Evolutionary conservation across 2,888 invertebrate genomes (phyloP), one percentile per base, ranked within the genome.

Genomic region (Scaptomyza flava): DNA sequence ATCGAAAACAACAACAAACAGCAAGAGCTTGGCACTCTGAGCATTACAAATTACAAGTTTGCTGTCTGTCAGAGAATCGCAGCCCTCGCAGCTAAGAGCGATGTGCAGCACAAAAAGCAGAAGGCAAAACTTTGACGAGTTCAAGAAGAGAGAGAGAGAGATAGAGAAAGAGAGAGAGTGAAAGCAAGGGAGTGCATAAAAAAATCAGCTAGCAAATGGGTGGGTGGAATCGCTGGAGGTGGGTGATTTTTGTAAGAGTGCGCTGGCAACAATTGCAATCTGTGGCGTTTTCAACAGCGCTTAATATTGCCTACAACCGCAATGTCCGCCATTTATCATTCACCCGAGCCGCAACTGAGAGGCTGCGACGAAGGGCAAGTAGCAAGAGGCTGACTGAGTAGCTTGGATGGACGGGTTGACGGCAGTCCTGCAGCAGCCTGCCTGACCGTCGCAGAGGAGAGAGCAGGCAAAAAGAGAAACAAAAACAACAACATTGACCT

Each of bases 281-380:
- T 82, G 82, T 79, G 82, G 79, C 77, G 71, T 72, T 82, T 82
- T 81, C 80, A 84, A 80, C 85, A 80, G 63, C 82, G 82, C 82
- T 85, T 81, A 81, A 81, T 79, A 80, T 80, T 82, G 82, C 76
- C 83, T 81, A 77, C 83, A 81, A 85, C 77, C 83, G 79, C 83
- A 85, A 79, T 81, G 81, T 83, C 83, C 79, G 79, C 86, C 83
- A 83, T 86, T 83, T 83, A 83, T 85, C 83, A 83, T 83, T 79
- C 69, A 79, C 69, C 47, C 58, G 66, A 71, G 70, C 72, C 61
- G 62, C 46, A 72, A 46, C 52, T n/a, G n/a, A 34, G 3, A 57
- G 43, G 20, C 53, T 41, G 51, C 27, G 42, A 36, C 62, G 43
- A 47, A 31, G 46, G 9, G 27, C 20, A 17, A 34, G 42, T 30